Conservation (phyloP, 2,797 vertebrate genomes). For the Rhinella marina region DNA sequence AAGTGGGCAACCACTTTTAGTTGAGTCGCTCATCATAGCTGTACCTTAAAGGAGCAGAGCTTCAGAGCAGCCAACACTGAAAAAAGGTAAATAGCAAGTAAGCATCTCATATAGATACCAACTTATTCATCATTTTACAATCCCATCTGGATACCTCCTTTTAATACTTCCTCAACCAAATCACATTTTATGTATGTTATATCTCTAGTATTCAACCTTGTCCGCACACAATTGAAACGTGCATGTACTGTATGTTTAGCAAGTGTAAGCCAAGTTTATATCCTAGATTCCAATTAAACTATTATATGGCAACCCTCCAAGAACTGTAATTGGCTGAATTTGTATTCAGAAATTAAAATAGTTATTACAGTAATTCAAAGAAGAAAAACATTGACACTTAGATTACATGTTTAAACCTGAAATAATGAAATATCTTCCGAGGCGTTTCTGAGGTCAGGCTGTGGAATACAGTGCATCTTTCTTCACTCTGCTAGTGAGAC, state of each 20-base stretch:
- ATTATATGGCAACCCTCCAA: neutral
- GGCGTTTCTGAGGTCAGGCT: neutral
- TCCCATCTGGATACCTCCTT: no score
- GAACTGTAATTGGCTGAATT: neutral
- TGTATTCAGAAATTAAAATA: neutral
- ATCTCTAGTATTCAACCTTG: no score
- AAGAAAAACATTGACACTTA: neutral
- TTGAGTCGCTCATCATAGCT: no score
- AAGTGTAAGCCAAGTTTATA: neutral
- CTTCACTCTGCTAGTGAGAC: neutral
- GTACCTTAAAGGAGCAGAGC: no score
- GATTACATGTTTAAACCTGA: neutral
- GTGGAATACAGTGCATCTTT: neutral
- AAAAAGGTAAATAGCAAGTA: no score
- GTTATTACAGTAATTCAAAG: neutral
- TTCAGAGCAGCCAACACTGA: no score
- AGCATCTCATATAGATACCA: no score
- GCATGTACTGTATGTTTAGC: neutral
- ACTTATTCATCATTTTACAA: no score
- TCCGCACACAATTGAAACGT: neutral
- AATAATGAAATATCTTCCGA: neutral
- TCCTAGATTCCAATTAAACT: neutral
- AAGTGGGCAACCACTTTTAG: no score
- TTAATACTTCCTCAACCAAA: no score
- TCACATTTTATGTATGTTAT: no score